Conservation (phyloP, 2,888 invertebrate genomes). For the Anticlea derivata region DNA sequence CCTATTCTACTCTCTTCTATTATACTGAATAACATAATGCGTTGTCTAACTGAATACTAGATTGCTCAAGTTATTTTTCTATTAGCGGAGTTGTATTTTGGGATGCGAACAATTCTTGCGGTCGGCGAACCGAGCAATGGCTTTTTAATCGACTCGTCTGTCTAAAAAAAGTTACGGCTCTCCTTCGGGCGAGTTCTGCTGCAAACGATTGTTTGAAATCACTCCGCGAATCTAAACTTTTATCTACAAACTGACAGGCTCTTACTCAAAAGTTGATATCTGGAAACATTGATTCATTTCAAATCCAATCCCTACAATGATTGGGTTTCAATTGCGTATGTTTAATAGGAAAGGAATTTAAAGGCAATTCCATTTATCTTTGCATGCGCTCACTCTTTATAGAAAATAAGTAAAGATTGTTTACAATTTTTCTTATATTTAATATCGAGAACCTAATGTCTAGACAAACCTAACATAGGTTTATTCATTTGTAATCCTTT, state of each 20-base stretch:
- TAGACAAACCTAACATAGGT: no score
- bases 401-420: no score
- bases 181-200: conserved; percentile 24
- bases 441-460: no score
- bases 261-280: background rate
- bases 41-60: conserved; percentile 46
- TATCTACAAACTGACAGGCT: conserved; percentile 7
- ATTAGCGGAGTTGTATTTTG: conserved; percentile 38
- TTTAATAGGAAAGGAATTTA: no score
- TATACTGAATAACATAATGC: conserved; percentile 62
- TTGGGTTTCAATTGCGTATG: no score
- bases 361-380: no score
- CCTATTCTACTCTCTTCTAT: conserved; percentile 41
- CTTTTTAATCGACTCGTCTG: conserved; percentile 40
- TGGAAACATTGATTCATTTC: background rate
- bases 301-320: no score
- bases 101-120: conserved; percentile 39
- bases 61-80: conserved; percentile 37
- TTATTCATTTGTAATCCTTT: no score
- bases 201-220: conserved; percentile 25
- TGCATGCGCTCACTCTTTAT: no score
- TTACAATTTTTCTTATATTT: no score
- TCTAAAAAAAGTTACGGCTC: conserved; percentile 31
- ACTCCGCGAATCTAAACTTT: conserved; percentile 19
- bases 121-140: conserved; percentile 39